Base-by-base conservation (phyloP, 2,797 vertebrate species). In the Pseudomugil gertrudae region DNA sequence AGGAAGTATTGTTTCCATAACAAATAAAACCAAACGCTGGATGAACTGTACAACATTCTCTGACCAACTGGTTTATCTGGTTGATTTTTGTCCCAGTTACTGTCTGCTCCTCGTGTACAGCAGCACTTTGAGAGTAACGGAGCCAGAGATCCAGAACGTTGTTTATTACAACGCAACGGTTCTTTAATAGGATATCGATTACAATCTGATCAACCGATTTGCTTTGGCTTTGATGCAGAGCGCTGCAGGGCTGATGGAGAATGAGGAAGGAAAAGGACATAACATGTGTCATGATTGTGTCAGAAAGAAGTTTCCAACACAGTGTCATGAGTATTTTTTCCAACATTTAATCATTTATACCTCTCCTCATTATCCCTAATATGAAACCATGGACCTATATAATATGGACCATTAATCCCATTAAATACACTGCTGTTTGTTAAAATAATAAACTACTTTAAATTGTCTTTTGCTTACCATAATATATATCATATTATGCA, bases 121-220 rank as follows among this genome's bases (percentile, higher is more conserved):
- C 7, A 66, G 60, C 40, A 26, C 72, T 77, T 43, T 62, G 35
- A 73, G 59, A 57, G 79, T 68, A 81, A 75, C 54, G 59, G 57
- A 72, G 77, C 66, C 79, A 82, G 60, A 80, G 40, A 43, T 73
- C 76, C 66, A 71, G 57, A 51, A 69, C 76, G 66, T 63, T 77
- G 69, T 88, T 84, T 80, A 87, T 84, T 80, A 83, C 66, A 68
- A 62, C 51, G 79, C 65, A 78, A 81, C 61, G 64, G 62, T 82
- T 72, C 74, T 86, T 57, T 81, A 85, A 88, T 80, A 74, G 69
- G 68, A 80, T 83, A 87, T 88, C 81, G 68, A 66, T 85, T 85
- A 84, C 85, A 58, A 73, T 43, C 45, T 15, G 4, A 88, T 79
- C 27, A 51, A 86, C 45, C 67, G 33, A 63, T 80, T 86, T 85